Percentiles rank a stretch among this genome's conserved stretches.
These are phyloP conservation scores for Conomelus anceps DNA, from an alignment of 2,888 invertebrate genomes.

Conservation along the genomic window DNA sequence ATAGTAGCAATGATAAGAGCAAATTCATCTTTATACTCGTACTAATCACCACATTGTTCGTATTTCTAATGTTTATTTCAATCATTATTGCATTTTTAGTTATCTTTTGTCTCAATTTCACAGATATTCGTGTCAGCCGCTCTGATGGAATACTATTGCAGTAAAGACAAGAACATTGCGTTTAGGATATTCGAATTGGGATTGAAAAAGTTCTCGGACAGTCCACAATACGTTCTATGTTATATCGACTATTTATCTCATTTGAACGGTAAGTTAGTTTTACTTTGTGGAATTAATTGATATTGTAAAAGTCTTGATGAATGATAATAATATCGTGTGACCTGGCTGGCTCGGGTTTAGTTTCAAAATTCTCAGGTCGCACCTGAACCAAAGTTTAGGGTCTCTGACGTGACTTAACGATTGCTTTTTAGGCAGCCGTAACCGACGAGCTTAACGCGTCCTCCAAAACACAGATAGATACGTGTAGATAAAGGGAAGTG, in stretches of 20 bases:
- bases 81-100: not conserved
- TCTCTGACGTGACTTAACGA: too few relatives aligned
- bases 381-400: too few relatives aligned
- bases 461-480: too few relatives aligned
- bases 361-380: too few relatives aligned
- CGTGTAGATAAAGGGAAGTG: too few relatives aligned
- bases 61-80: not conserved
- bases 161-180: constrained; percentile 94
- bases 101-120: constrained; percentile 33
- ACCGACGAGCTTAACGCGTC: too few relatives aligned
- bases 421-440: too few relatives aligned
- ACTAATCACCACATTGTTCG: not conserved
- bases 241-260: constrained; percentile 97
- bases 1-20: too few relatives aligned
- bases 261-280: constrained; percentile 67
- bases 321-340: too few relatives aligned
- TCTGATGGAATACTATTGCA: constrained; percentile 98
- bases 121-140: constrained; percentile 97
- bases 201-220: constrained; percentile 90
- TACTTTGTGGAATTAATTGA: not conserved
- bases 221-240: constrained; percentile 89
- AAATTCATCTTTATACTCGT: too few relatives aligned
- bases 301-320: too few relatives aligned
- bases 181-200: constrained; percentile 96
- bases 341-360: too few relatives aligned